A percentile compares a stretch with the other conserved stretches of the same genome.
Evolutionary conservation across 2,113 vertebrate genomes (phyloP).

Genomic region (Notothenia rossii): DNA sequence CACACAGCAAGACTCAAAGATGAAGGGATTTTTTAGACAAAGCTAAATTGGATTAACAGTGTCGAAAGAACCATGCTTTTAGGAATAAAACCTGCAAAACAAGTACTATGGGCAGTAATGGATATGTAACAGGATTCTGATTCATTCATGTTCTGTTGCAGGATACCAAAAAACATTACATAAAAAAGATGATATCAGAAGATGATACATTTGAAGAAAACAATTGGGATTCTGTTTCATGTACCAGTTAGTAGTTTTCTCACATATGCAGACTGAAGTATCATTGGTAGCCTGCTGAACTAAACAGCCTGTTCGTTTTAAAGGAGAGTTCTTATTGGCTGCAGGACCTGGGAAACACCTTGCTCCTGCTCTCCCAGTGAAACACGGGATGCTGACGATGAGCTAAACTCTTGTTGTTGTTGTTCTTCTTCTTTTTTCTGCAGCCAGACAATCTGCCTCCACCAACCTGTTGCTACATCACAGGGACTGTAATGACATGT

Average conservation of each 20-base stretch:
- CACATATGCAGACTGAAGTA: neutral
- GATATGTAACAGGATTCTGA: too few relatives aligned
- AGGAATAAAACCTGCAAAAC: slow-evolving; percentile 11
- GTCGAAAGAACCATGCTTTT: slow-evolving; percentile 5
- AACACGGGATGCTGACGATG: slow-evolving; percentile 6
- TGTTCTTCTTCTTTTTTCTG: slow-evolving; percentile 2
- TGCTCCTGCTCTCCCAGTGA: slow-evolving; percentile 22
- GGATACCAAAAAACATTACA: too few relatives aligned
- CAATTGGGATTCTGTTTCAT: too few relatives aligned
- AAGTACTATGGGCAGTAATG: neutral
- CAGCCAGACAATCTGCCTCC: slow-evolving; percentile 13
- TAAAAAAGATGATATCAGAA: too few relatives aligned
- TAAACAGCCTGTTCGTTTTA: slow-evolving; percentile 32
- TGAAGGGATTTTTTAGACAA: slow-evolving; percentile 7
- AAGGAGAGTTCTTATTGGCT: neutral
- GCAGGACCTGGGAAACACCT: slow-evolving; percentile 27
- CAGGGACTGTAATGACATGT: neutral
- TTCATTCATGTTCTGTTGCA: too few relatives aligned
- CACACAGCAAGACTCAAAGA: slow-evolving; percentile 18
- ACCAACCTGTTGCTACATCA: slow-evolving; percentile 35
- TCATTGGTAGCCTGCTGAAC: neutral
- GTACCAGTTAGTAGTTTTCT: neutral
- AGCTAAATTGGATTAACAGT: slow-evolving; percentile 47
- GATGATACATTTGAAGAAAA: too few relatives aligned
- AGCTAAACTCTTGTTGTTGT: neutral